Base-by-base conservation (phyloP, 2,888 invertebrate genomes). In the Parthenolecanium corni region DNA sequence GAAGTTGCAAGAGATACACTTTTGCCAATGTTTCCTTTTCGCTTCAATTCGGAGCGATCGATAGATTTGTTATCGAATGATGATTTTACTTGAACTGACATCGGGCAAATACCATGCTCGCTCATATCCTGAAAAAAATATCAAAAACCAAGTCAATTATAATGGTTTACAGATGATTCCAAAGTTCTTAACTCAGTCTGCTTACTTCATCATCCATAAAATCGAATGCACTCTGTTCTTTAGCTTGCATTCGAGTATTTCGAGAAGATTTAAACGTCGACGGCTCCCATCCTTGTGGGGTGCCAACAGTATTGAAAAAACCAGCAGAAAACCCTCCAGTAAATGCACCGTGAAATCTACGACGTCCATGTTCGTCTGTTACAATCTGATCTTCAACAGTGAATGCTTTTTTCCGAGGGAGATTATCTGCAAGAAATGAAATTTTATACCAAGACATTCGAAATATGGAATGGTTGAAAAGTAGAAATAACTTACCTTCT, bases 241-340 rank as follows among this genome's bases (percentile, higher is more conserved):
- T 62, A 6, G 42, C 23, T 14, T 46, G 40, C 0, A 81, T 79
- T 69, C 85, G 87, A 64, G 85, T 86, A 1, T 74, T 74, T 9
- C 94, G 78, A 0, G 93, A 90, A 65, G 97, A 97, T 70, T 89
- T 88, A 72, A 96, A 98, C 16, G 84, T 82, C 36, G 85, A 79
- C 0, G 97, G 98, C 11, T 82, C 80, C 91, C 94, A 98, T 54
- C 97, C 96, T 77, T 97, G 95, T 67, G 88, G 81, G 0, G 94
- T 88, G 0, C 95, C 97, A 20, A 98, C 98, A 0, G 93, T 87
- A 72, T 98, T 98, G 72, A 88, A 96, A 71, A 89, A 96, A 0
- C 98, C 98, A 0, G 98, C 98, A 14, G 95, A 93, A 73, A 97
- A 98, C 2, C 89, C 94, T 0, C 98, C 98, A 0, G 97, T 98